Conservation (phyloP, 1,140 invertebrate species). For the Nylanderia fulva region DNA sequence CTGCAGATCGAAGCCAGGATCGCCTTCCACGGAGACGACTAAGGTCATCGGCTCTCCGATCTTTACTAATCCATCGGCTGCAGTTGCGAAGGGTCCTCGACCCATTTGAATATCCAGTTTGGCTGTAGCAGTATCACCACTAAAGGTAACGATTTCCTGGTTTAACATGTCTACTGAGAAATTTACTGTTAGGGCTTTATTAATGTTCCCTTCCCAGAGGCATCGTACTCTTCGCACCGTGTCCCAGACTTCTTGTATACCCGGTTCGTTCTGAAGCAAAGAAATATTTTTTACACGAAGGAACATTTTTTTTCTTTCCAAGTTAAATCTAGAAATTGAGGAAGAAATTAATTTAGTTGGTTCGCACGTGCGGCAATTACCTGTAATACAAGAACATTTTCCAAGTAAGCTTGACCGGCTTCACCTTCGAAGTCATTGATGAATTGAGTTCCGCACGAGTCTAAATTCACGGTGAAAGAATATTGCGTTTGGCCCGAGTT, state of each 20-base stretch:
- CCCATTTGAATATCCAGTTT: slow-evolving; percentile 93
- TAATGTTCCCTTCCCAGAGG: slow-evolving; percentile 93
- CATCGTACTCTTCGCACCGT: slow-evolving; percentile 92
- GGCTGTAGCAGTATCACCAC: slow-evolving; percentile 93
- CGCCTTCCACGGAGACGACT: slow-evolving; percentile 93
- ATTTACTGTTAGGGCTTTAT: slow-evolving; percentile 90
- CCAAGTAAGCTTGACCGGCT: slow-evolving; percentile 91
- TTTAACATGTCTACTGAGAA: slow-evolving; percentile 93
- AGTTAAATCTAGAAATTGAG: background rate
- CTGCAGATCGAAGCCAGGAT: slow-evolving; percentile 92
- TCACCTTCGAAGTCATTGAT: slow-evolving; percentile 91
- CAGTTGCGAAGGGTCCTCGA: slow-evolving; percentile 91
- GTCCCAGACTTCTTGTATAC: slow-evolving; percentile 94
- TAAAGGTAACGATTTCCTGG: slow-evolving; percentile 93
- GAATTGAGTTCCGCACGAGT: slow-evolving; percentile 93
- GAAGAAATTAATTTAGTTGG: background rate
- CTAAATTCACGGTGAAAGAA: slow-evolving; percentile 91
- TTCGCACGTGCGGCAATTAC: slow-evolving; percentile 68
- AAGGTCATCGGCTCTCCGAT: slow-evolving; percentile 94
- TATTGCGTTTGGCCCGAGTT: slow-evolving; percentile 90
- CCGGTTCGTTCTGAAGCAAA: slow-evolving; percentile 89
- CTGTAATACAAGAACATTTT: slow-evolving; percentile 92
- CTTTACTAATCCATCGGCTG: slow-evolving; percentile 92
- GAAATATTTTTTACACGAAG: slow-evolving; percentile 17
- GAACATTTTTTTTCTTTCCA: background rate